These are phyloP conservation scores for Laupala kohalensis DNA, from an alignment of 1,140 invertebrate genomes.

Conservation along the genomic window DNA sequence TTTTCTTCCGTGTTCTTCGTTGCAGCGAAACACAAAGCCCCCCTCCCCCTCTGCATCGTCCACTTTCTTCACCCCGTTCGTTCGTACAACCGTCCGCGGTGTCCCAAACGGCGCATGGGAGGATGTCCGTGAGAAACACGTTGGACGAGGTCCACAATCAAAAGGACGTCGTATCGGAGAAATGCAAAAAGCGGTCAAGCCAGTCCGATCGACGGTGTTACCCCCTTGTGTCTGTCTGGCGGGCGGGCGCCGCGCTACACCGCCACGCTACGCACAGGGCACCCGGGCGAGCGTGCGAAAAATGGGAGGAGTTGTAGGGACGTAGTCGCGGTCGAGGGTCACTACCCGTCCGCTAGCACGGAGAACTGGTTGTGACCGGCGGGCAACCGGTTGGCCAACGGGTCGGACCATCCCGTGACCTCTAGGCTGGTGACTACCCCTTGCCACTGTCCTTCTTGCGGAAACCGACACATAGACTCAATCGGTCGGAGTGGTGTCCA, in stretches of 20 bases:
- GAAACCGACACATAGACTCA: too few species aligned
- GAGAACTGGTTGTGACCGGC: neutral
- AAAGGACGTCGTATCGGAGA: neutral
- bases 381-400: too few species aligned
- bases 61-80: too few species aligned
- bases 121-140: neutral
- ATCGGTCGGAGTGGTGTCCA: too few species aligned
- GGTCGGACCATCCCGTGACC: neutral
- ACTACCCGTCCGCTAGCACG: neutral
- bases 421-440: too few species aligned
- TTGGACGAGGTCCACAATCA: neutral
- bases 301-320: neutral
- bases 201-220: neutral
- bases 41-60: too few species aligned
- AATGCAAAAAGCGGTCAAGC: neutral
- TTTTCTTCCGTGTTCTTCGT: neutral
- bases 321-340: neutral
- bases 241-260: too few species aligned
- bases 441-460: too few species aligned
- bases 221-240: too few species aligned
- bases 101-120: neutral
- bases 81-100: too few species aligned
- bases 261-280: too few species aligned
- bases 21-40: neutral
- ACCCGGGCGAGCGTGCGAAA: neutral